Base-by-base conservation (phyloP, 2,113 vertebrate genomes). In the Athene cunicularia region DNA sequence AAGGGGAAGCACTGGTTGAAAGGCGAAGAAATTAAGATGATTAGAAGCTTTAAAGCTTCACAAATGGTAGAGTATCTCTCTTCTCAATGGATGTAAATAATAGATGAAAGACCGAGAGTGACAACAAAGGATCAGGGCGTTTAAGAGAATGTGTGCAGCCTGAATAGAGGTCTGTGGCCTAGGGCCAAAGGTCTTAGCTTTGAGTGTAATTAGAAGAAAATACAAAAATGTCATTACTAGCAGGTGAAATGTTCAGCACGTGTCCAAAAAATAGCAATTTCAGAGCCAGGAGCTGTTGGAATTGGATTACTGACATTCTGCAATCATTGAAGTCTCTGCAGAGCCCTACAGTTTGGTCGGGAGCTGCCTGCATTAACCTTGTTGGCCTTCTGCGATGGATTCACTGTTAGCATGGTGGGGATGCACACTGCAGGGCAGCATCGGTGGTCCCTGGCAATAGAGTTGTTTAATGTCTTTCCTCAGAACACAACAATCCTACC, bases 211-310 rank as follows among this genome's bases (percentile, higher is more conserved):
- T 98, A 98, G 98, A 98, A 98, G 98, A 98, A 98, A 98, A 98
- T 98, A 98, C 98, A 98, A 98, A 98, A 98, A 98, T 98, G 98
- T 98, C 98, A 98, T 98, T 98, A 98, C 98, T 98, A 98, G 97
- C 98, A 98, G 98, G 98, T 98, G 98, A 98, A 98, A 97, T 98
- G 97, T 98, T 96, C 93, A 98, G 98, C 98, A 98, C 98, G 98
- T 98, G 98, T 98, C 97, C 50, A 90, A 97, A 98, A 98, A 98
- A 98, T 97, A 98, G 97, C 97, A 98, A 98, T 98, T 98, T 98
- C 95, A 96, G 98, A 95, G 96, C 86, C 91, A 82, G 96, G 93
- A 98, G 97, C 96, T 92, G 95, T 86, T 97, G 93, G 96, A 97
- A 98, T 98, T 98, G 96, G 97, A 98, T 98, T 98, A 98, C 97